Conservation (phyloP, 2,888 invertebrate genomes). For the Brachyopa scutellaris region DNA sequence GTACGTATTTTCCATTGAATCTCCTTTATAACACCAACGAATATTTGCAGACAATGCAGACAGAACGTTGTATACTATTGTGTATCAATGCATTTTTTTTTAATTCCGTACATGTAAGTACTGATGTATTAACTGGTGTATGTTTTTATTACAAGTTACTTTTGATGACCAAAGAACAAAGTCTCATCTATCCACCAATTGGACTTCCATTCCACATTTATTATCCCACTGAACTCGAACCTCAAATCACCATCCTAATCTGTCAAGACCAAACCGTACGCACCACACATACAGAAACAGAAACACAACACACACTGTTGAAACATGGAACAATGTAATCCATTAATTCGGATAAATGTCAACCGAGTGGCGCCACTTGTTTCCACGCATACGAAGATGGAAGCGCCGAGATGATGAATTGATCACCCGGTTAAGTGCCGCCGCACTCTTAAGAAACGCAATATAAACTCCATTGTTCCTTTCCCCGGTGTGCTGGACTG, state of each 20-base stretch:
- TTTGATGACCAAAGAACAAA: no score
- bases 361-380: slow-evolving; percentile 66
- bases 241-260: not conserved
- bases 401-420: slow-evolving; percentile 55
- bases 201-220: no score
- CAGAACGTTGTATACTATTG: no score
- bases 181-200: no score
- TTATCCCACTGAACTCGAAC: no score
- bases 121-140: no score
- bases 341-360: slow-evolving; percentile 68
- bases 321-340: slow-evolving; percentile 36
- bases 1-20: no score
- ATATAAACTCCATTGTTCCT: slow-evolving; percentile 47
- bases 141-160: no score
- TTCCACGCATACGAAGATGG: slow-evolving; percentile 1
- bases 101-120: no score
- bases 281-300: not conserved
- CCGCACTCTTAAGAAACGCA: slow-evolving; percentile 29
- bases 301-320: slow-evolving; percentile 15
- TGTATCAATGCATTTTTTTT: no score
- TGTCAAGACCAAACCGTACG: slow-evolving; percentile 2
- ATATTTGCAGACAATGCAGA: no score
- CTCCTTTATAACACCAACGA: no score
- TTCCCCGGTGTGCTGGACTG: not conserved
- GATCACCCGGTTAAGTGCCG: slow-evolving; percentile 58